These are phyloP conservation scores for Pachypeltis micranthus DNA, from an alignment of 1,140 invertebrate species.

Conservation along the genomic window DNA sequence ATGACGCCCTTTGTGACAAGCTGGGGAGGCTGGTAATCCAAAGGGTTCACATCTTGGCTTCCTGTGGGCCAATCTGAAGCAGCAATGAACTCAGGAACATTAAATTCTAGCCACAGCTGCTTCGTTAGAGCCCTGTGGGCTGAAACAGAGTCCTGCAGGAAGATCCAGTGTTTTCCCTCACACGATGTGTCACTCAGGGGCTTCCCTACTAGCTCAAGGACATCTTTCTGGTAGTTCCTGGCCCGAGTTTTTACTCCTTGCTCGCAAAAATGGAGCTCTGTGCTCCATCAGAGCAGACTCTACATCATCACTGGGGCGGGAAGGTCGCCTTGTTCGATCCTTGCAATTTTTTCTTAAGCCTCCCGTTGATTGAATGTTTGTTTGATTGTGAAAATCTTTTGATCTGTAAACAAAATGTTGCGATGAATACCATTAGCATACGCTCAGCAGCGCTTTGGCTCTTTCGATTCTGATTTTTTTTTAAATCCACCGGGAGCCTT, in stretches of 20 bases:
- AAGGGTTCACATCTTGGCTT: slow-evolving; percentile 11
- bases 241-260: background rate
- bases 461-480: too few relatives aligned
- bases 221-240: background rate
- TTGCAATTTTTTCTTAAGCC: background rate
- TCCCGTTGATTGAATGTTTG: background rate
- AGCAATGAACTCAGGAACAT: slow-evolving; percentile 13
- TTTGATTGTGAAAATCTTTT: background rate
- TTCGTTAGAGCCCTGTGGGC: background rate
- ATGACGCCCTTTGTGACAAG: too few relatives aligned
- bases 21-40: slow-evolving; percentile 9
- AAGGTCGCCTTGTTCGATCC: background rate
- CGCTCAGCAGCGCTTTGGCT: background rate
- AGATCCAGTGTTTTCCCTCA: background rate
- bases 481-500: too few relatives aligned
- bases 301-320: background rate
- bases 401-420: background rate
- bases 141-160: background rate
- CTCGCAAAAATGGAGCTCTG: background rate
- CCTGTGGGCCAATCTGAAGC: slow-evolving; percentile 12
- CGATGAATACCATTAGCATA: background rate
- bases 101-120: slow-evolving; percentile 16
- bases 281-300: slow-evolving; percentile 7
- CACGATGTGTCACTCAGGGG: background rate
- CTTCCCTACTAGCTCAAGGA: background rate